Evolutionary conservation across 2,113 vertebrate species (phyloP).

Genomic region (Heteronetta atricapilla): DNA sequence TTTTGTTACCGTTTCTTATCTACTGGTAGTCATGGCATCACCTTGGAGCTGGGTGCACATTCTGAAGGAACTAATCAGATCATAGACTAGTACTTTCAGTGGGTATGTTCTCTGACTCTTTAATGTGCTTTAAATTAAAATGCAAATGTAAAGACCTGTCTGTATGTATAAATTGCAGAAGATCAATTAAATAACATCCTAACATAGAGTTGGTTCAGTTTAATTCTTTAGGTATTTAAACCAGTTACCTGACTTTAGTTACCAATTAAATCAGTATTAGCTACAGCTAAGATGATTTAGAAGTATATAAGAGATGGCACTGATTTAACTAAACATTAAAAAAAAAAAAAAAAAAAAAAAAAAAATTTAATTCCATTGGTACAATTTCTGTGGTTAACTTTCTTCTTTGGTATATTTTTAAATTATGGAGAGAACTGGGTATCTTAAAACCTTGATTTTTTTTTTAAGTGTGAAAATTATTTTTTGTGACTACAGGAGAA

Average conservation of each 20-base stretch:
- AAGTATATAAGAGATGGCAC: not conserved
- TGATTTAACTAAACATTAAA: not conserved
- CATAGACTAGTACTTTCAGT: not conserved
- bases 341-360: no score
- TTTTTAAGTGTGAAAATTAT: not conserved
- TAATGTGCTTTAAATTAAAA: not conserved
- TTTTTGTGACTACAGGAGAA: not conserved
- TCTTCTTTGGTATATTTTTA: not conserved
- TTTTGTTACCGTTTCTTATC: not conserved
- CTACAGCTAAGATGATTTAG: slow-evolving; percentile 4
- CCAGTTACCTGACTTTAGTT: not conserved
- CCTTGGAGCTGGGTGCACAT: not conserved
- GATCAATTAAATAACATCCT: not conserved
- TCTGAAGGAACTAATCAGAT: not conserved
- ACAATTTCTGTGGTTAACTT: not conserved
- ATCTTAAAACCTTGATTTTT: not conserved
- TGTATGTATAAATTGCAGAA: not conserved
- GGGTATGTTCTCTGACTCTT: not conserved
- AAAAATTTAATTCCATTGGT: not conserved
- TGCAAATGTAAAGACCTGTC: not conserved
- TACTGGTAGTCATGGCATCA: not conserved
- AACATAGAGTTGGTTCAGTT: not conserved
- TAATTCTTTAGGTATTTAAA: slow-evolving; percentile 3
- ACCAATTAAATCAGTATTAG: not conserved
- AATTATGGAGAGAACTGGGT: not conserved